A percentile compares a stretch with the other conserved stretches of the same genome.
phyloP scores from a whole-genome alignment of 2,888 invertebrate genomes.

The Polia nebulosa region DNA sequence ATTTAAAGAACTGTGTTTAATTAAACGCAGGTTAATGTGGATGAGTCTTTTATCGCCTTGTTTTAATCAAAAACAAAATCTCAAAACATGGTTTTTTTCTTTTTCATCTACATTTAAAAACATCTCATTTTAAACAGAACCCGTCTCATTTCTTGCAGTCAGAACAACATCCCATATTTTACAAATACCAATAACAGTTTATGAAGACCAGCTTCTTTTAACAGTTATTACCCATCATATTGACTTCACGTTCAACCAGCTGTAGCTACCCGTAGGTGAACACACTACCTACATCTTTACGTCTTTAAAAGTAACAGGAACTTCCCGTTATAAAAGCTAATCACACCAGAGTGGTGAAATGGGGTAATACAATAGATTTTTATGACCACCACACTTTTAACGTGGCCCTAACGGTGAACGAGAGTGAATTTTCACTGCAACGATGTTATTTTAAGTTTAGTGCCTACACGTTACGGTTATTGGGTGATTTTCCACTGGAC shows the following conservation, averaged over 20 bases:
- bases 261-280: not conserved
- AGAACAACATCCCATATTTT: not conserved
- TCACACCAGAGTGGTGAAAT: constrained; percentile 44
- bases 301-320: constrained; percentile 44
- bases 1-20: no score
- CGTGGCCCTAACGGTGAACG: constrained; percentile 40
- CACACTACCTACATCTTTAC: not conserved
- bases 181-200: not conserved
- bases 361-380: constrained; percentile 57
- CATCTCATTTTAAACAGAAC: not conserved
- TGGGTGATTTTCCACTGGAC: not conserved
- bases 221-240: not conserved
- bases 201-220: not conserved
- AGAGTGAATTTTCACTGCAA: constrained; percentile 44
- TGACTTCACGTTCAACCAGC: not conserved
- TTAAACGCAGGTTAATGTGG: not conserved
- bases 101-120: not conserved
- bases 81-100: not conserved
- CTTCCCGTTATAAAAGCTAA: constrained; percentile 48
- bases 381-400: constrained; percentile 51
- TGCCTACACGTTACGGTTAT: not conserved
- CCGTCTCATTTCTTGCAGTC: no score
- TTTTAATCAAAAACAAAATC: no score
- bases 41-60: not conserved
- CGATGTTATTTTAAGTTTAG: constrained; percentile 33